Evolutionary conservation across 2,888 invertebrate species (phyloP).

Genomic region (Onchidella celtica): DNA sequence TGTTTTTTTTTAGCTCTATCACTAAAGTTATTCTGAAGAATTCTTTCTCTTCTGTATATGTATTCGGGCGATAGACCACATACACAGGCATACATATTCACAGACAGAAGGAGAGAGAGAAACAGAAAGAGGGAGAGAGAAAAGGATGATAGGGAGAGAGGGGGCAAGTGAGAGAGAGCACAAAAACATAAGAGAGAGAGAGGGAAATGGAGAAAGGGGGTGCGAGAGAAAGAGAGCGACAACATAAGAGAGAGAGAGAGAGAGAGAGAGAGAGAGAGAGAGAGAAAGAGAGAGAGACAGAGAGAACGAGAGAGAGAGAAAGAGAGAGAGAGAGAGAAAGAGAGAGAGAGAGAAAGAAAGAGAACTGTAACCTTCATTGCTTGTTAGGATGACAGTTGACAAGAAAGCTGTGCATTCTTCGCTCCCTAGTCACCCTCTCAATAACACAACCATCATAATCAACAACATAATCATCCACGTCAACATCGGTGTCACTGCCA

Average conservation of each 20-base stretch:
- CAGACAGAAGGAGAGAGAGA: not conserved
- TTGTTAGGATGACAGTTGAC: too few relatives aligned
- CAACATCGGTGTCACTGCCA: too few relatives aligned
- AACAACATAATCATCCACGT: too few relatives aligned
- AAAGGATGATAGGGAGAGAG: constrained; percentile 6
- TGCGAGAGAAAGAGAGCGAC: not conserved
- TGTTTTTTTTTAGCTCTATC: not conserved
- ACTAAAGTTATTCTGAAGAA: not conserved
- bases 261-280: not conserved
- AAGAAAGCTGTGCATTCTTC: not conserved
- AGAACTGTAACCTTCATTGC: too few relatives aligned
- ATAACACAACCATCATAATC: too few relatives aligned
- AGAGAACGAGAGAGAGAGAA: constrained; percentile 23
- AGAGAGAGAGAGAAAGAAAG: too few relatives aligned
- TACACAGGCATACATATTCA: not conserved
- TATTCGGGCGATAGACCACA: too few relatives aligned
- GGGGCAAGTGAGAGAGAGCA: not conserved
- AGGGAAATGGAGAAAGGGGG: not conserved
- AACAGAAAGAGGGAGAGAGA: constrained; percentile 10
- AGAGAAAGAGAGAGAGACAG: not conserved
- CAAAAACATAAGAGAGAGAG: not conserved
- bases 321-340: not conserved
- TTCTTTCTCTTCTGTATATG: too few relatives aligned
- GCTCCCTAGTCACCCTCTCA: not conserved
- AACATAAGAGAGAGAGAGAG: constrained; percentile 14